A percentile compares a stretch with the other conserved stretches of the same genome.
phyloP scores from a whole-genome alignment of 2,113 vertebrate species.

The Corythornis vintsioides region DNA sequence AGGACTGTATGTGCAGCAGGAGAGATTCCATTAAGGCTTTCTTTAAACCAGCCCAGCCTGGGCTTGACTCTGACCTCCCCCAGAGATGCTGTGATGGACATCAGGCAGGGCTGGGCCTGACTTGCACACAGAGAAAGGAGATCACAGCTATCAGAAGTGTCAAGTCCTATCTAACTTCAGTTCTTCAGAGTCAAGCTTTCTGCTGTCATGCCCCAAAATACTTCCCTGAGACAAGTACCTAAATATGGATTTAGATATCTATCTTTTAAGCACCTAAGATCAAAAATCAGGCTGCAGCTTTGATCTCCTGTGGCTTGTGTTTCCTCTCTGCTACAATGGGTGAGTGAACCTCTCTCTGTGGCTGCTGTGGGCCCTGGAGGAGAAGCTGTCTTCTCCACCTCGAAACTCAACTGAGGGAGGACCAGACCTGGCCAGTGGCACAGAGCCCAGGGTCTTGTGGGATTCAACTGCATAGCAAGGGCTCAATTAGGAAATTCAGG shows the following conservation, averaged over 20 bases:
- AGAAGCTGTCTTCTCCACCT: background rate
- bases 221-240: background rate
- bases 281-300: background rate
- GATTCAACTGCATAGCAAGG: background rate
- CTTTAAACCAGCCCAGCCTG: background rate
- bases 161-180: background rate
- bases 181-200: background rate
- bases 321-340: background rate
- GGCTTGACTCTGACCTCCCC: background rate
- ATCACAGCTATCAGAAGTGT: background rate
- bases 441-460: background rate
- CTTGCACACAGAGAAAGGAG: accelerated
- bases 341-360: background rate
- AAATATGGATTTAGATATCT: background rate
- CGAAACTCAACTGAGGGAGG: background rate
- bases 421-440: background rate
- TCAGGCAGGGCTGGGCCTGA: background rate
- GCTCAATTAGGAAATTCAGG: background rate
- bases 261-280: background rate
- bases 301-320: background rate
- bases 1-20: background rate
- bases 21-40: background rate
- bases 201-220: background rate
- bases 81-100: background rate
- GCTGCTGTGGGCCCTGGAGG: background rate